These are phyloP conservation scores for Paguma larvata DNA, from an alignment of 2,797 vertebrate genomes.

Conservation along the genomic window DNA sequence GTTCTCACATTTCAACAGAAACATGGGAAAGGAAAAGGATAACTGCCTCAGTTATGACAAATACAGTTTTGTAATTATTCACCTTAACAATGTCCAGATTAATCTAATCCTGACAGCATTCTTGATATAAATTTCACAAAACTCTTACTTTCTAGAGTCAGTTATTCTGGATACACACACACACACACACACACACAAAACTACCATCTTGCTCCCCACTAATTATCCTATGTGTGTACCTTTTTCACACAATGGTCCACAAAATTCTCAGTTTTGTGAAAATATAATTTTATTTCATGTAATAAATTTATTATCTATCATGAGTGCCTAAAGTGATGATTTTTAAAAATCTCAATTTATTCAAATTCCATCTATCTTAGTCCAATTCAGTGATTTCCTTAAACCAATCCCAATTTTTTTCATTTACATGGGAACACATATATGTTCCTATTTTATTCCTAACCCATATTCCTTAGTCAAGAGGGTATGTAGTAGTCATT, in stretches of 20 bases:
- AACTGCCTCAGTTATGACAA: neutral
- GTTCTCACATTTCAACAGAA: neutral
- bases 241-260: neutral
- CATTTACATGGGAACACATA: neutral
- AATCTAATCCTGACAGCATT: neutral
- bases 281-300: neutral
- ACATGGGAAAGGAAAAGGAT: neutral
- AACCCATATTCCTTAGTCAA: neutral
- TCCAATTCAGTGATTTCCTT: neutral
- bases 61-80: conserved; percentile 7
- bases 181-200: neutral
- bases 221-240: neutral
- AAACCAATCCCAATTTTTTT: neutral
- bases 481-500: too few relatives aligned
- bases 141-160: neutral
- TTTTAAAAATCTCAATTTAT: neutral
- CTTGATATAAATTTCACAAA: conserved; percentile 47
- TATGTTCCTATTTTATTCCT: neutral
- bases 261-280: neutral
- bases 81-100: neutral
- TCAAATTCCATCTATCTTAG: conserved; percentile 25
- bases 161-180: neutral
- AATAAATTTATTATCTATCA: conserved; percentile 6
- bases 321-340: neutral
- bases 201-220: neutral